A percentile compares a stretch with the other conserved stretches of the same genome.
Conservation (phyloP, 1,140 invertebrate species). For the Hesperophylax magnus region DNA sequence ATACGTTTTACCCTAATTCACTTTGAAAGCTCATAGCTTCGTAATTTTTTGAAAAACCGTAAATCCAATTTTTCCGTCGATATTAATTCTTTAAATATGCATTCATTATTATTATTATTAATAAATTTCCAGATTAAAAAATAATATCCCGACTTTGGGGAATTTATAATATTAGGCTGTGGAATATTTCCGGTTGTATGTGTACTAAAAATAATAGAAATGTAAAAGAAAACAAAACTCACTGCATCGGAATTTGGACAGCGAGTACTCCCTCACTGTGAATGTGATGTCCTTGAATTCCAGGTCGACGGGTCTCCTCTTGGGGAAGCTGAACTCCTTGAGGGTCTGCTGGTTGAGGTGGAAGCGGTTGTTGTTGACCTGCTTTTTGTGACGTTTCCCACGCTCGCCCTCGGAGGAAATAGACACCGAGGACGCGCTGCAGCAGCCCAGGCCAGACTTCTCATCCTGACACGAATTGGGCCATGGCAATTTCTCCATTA, state of each 20-base stretch:
- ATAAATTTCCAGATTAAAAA: too few relatives aligned
- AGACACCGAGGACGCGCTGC: slow-evolving; percentile 47
- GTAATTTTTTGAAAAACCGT: too few relatives aligned
- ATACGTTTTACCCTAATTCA: too few relatives aligned
- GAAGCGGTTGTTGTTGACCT: slow-evolving; percentile 66
- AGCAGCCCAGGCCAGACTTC: slow-evolving; percentile 48
- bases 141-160: too few relatives aligned
- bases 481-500: slow-evolving; percentile 17
- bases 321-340: slow-evolving; percentile 50
- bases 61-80: too few relatives aligned
- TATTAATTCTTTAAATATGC: too few relatives aligned
- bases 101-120: too few relatives aligned
- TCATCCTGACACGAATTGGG: slow-evolving; percentile 28
- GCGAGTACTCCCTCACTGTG: slow-evolving; percentile 68
- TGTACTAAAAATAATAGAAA: background rate
- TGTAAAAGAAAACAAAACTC: slow-evolving; percentile 56
- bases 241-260: slow-evolving; percentile 64
- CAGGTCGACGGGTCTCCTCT: slow-evolving; percentile 74
- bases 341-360: slow-evolving; percentile 60
- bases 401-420: slow-evolving; percentile 38
- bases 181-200: too few relatives aligned
- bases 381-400: slow-evolving; percentile 10
- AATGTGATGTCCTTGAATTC: slow-evolving; percentile 80
- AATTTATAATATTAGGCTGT: too few relatives aligned
- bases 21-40: too few relatives aligned